Conservation (phyloP, 2,113 vertebrate species). For the Calidris pugnax region DNA sequence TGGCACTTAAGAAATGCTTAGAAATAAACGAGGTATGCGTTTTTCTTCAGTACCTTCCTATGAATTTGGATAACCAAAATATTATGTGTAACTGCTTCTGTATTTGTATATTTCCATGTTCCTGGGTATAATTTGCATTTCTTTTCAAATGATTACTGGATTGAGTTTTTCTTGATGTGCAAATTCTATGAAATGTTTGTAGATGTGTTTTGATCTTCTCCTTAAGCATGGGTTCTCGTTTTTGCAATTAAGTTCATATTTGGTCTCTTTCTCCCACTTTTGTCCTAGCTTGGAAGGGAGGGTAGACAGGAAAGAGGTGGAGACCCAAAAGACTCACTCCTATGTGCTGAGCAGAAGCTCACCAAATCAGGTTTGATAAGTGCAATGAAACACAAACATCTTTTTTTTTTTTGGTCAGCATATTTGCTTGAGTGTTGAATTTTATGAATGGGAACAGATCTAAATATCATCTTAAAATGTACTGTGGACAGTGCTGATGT, state of each 20-base stretch:
- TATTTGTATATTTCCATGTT: not conserved
- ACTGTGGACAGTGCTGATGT: not conserved
- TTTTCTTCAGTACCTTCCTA: not conserved
- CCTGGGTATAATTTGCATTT: not conserved
- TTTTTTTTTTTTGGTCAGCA: not conserved
- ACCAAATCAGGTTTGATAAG: not conserved
- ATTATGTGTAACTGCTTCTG: not conserved
- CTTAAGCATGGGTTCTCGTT: not conserved
- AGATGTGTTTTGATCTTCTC: not conserved
- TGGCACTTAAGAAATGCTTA: not conserved
- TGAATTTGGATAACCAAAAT: not conserved
- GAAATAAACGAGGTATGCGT: rapidly evolving
- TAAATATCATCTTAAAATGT: not conserved
- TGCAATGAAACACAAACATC: not conserved
- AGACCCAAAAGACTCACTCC: not conserved
- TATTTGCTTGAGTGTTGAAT: not conserved
- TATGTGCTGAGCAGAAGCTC: not conserved
- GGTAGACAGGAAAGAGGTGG: not conserved
- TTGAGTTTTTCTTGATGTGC: not conserved
- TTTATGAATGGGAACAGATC: not conserved
- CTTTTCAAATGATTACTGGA: not conserved
- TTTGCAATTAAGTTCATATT: not conserved
- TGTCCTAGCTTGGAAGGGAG: not conserved
- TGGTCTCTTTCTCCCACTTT: not conserved
- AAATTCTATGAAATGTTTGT: not conserved